Percentiles rank a stretch among this genome's conserved stretches.
Evolutionary conservation across 2,113 vertebrate species (phyloP).

Genomic region (Proterorhinus semilunaris): DNA sequence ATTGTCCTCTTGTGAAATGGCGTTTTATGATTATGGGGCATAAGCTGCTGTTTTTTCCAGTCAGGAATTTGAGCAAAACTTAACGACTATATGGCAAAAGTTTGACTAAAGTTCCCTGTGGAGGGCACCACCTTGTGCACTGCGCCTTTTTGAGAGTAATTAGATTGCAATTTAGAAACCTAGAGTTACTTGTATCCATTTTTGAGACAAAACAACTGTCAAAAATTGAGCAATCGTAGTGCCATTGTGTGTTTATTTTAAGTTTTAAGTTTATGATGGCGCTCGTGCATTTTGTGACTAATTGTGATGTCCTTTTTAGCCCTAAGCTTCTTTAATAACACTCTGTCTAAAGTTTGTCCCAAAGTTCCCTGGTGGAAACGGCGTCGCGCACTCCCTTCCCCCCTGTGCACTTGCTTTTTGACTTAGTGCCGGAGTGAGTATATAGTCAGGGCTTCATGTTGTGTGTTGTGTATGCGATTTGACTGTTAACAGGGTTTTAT

Average conservation of each 20-base stretch:
- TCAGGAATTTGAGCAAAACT: slow-evolving; percentile 59
- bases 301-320: neutral
- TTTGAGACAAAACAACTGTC: no score
- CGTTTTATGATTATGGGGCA: slow-evolving; percentile 67
- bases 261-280: no score
- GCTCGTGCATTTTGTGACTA: neutral
- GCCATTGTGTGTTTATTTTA: no score
- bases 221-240: no score
- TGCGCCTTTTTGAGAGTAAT: neutral
- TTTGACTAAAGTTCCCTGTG: slow-evolving; percentile 29
- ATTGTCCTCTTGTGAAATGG: slow-evolving; percentile 66
- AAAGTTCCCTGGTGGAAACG: slow-evolving; percentile 16
- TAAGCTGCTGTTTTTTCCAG: slow-evolving; percentile 45
- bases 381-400: slow-evolving; percentile 35
- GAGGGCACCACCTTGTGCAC: slow-evolving; percentile 39
- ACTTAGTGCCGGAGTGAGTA: slow-evolving; percentile 58
- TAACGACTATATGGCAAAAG: slow-evolving; percentile 48
- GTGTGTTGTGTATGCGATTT: slow-evolving; percentile 66
- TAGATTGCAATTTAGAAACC: no score
- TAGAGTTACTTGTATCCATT: no score
- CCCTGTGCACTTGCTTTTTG: slow-evolving; percentile 23
- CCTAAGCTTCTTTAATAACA: neutral
- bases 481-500: slow-evolving; percentile 75
- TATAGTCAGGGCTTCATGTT: slow-evolving; percentile 68
- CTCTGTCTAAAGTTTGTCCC: slow-evolving; percentile 20